Conservation (phyloP, 2,113 vertebrate species). For the Oncorhynchus clarkii region DNA sequence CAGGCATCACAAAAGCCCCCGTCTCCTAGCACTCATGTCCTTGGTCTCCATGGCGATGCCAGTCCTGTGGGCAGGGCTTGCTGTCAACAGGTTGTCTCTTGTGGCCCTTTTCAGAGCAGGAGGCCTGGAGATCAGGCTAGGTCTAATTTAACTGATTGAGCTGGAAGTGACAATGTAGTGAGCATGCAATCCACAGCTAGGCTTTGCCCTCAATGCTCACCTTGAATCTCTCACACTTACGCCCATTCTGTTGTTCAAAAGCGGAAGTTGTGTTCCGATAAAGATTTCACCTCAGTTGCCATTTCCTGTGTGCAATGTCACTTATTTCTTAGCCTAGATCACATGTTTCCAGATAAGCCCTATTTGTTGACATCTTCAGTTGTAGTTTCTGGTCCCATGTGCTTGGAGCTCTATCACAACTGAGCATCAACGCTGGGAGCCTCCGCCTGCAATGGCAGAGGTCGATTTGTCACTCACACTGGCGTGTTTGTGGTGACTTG, state of each 20-base stretch:
- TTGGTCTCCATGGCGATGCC: constrained; percentile 39
- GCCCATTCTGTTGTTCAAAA: too few relatives aligned
- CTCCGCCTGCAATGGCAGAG: background rate
- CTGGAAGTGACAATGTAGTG: background rate
- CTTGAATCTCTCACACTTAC: too few relatives aligned
- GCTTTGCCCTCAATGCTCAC: too few relatives aligned
- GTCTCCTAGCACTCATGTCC: constrained; percentile 5
- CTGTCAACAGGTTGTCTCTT: constrained; percentile 20
- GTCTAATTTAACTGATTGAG: background rate
- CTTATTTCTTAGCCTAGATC: too few relatives aligned
- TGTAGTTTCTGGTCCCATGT: too few relatives aligned
- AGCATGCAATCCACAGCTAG: background rate
- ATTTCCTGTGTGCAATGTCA: too few relatives aligned
- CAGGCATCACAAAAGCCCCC: background rate
- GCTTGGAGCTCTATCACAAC: too few relatives aligned
- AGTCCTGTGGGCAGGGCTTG: constrained; percentile 18
- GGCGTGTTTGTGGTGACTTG: constrained; percentile 3
- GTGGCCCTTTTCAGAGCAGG: constrained; percentile 4
- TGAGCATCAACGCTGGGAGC: background rate
- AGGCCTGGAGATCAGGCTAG: background rate
- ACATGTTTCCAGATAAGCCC: too few relatives aligned
- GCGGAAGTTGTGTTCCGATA: too few relatives aligned
- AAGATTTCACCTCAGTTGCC: too few relatives aligned
- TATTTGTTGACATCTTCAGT: too few relatives aligned
- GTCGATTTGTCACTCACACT: background rate